Conservation (phyloP, 2,797 vertebrate species). For the Meriones psammophilus region DNA sequence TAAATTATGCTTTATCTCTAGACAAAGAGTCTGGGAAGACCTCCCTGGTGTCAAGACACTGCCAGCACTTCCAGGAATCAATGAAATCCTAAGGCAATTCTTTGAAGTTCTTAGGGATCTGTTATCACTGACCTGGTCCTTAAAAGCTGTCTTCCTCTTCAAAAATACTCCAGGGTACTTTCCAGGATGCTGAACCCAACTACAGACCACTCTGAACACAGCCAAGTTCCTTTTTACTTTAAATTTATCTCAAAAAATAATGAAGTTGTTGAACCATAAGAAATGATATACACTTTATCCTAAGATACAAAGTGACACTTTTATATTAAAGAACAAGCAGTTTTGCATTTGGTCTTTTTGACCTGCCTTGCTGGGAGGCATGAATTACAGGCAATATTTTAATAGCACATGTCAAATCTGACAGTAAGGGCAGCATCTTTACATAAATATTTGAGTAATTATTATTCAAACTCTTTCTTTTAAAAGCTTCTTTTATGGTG, state of each 20-base stretch:
- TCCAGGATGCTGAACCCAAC: not conserved
- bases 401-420: constrained; percentile 20
- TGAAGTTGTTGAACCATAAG: constrained; percentile 57
- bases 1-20: constrained; percentile 40
- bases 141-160: constrained; percentile 62
- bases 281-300: constrained; percentile 71
- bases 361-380: constrained; percentile 38
- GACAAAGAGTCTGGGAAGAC: constrained; percentile 54
- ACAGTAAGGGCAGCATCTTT: not conserved
- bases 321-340: constrained; percentile 44
- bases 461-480: constrained; percentile 44
- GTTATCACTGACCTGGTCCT: constrained; percentile 26
- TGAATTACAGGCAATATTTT: constrained; percentile 41
- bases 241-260: constrained; percentile 73
- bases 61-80: constrained; percentile 52
- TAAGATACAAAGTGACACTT: constrained; percentile 45
- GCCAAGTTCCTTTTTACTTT: constrained; percentile 60
- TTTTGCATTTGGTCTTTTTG: constrained; percentile 41
- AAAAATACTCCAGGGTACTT: constrained; percentile 43
- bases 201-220: constrained; percentile 16
- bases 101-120: constrained; percentile 48
- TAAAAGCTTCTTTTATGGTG: constrained; percentile 38
- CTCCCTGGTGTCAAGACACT: constrained; percentile 48
- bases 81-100: constrained; percentile 18
- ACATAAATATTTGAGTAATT: constrained; percentile 38